Conservation (phyloP, 2,888 invertebrate species). For the Ypsolopha scabrella region DNA sequence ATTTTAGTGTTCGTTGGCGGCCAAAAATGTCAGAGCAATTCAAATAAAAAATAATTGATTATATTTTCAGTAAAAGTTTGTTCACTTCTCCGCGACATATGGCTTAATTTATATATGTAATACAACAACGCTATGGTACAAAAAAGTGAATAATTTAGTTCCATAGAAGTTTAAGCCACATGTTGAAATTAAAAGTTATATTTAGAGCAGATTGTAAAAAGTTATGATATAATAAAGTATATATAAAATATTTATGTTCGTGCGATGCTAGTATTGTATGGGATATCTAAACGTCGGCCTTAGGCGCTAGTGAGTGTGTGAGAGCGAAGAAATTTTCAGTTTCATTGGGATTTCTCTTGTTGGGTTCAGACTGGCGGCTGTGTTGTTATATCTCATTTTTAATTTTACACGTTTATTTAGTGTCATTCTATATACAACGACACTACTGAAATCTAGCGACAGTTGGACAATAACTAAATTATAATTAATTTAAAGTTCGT, state of each 20-base stretch:
- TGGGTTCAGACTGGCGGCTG: not conserved
- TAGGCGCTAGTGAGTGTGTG: slow-evolving; percentile 24
- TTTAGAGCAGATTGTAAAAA: not conserved
- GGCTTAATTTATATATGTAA: too few species aligned
- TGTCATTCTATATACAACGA: too few species aligned
- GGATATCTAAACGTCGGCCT: slow-evolving; percentile 16
- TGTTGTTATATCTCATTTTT: too few species aligned
- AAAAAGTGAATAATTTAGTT: too few species aligned
- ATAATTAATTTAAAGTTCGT: too few species aligned
- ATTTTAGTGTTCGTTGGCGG: not conserved
- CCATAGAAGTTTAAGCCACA: not conserved
- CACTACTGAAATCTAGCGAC: too few species aligned
- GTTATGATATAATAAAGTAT: too few species aligned
- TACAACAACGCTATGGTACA: too few species aligned
- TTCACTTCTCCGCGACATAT: too few species aligned
- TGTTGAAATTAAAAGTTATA: not conserved
- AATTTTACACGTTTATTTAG: too few species aligned
- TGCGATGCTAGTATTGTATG: slow-evolving; percentile 21
- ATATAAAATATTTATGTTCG: not conserved
- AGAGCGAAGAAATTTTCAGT: not conserved
- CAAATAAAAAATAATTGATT: not conserved
- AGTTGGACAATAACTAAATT: too few species aligned
- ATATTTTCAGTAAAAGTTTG: too few species aligned
- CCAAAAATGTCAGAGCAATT: not conserved
- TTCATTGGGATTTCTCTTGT: not conserved